Evolutionary conservation across 2,797 vertebrate genomes (phyloP).

Genomic region (Kryptopterus vitreolus): DNA sequence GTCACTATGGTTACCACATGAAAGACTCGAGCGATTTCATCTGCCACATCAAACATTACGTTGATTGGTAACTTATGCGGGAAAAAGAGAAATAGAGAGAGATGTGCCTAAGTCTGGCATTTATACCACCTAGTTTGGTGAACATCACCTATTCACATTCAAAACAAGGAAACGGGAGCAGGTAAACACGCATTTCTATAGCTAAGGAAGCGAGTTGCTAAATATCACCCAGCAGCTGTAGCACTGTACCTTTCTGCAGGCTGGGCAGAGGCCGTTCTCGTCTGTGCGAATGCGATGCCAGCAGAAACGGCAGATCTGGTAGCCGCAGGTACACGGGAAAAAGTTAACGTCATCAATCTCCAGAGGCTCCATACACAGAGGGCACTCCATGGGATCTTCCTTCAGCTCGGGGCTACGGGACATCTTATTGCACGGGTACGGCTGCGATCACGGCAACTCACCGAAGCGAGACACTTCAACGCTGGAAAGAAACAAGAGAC

Average conservation of each 20-base stretch:
- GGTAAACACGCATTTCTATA: background rate
- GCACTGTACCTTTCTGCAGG: constrained; percentile 94
- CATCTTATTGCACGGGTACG: constrained; percentile 78
- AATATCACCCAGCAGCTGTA: background rate
- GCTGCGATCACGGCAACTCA: constrained; percentile 23
- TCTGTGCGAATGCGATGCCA: constrained; percentile 99
- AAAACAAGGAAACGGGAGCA: background rate
- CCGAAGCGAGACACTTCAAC: background rate
- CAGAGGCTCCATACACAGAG: constrained; percentile 98
- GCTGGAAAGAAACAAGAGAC: background rate
- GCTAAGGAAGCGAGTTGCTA: background rate
- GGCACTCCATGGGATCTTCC: constrained; percentile 99
- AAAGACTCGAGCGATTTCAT: background rate
- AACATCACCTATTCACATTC: background rate
- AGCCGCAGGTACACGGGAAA: constrained; percentile 99
- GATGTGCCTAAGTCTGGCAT: background rate
- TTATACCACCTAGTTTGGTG: background rate
- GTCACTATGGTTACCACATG: constrained; percentile 6
- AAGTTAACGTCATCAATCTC: constrained; percentile 99
- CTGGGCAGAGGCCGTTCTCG: constrained; percentile 98
- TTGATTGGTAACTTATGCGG: background rate
- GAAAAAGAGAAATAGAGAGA: background rate
- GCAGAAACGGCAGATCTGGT: constrained; percentile 99
- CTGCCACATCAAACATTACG: background rate
- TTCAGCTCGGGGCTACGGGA: constrained; percentile 98